A percentile compares a stretch with the other conserved stretches of the same genome.
phyloP scores from a whole-genome alignment of 2,113 vertebrate species.

The Podarcis raffonei region DNA sequence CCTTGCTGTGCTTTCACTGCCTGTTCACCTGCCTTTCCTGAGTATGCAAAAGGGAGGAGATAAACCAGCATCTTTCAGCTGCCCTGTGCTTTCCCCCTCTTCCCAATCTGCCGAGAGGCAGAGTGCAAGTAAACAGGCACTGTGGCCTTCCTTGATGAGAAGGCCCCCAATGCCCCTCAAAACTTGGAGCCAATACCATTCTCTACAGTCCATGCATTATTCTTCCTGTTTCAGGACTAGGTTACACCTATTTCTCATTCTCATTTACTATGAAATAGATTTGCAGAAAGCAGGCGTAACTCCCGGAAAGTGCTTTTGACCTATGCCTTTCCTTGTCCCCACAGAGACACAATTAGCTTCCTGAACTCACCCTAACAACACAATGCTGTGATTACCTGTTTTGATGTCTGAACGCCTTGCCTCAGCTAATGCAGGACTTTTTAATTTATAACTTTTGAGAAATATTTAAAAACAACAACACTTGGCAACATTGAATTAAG shows the following conservation, averaged over 20 bases:
- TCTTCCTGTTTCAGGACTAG: neutral
- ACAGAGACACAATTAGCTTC: neutral
- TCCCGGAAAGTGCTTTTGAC: neutral
- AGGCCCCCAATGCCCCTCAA: too few species aligned
- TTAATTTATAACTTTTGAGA: neutral
- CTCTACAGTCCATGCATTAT: too few species aligned
- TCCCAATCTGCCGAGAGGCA: too few species aligned
- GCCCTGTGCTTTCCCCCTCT: neutral
- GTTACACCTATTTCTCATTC: neutral
- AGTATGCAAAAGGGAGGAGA: too few species aligned
- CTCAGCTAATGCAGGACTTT: neutral
- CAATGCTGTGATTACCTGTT: neutral
- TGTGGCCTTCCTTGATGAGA: too few species aligned
- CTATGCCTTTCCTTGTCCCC: neutral
- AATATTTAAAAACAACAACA: neutral
- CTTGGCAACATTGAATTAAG: neutral
- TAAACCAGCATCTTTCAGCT: too few species aligned
- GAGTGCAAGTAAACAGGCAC: too few species aligned
- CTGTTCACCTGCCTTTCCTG: too few species aligned
- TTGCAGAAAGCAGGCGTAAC: neutral
- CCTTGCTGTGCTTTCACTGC: too few species aligned
- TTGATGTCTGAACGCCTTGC: neutral
- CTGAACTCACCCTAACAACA: neutral
- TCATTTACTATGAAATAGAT: neutral
- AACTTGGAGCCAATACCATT: too few species aligned